Base-by-base conservation (phyloP, 2,113 vertebrate species). In the human (Homo sapiens) region DNA sequence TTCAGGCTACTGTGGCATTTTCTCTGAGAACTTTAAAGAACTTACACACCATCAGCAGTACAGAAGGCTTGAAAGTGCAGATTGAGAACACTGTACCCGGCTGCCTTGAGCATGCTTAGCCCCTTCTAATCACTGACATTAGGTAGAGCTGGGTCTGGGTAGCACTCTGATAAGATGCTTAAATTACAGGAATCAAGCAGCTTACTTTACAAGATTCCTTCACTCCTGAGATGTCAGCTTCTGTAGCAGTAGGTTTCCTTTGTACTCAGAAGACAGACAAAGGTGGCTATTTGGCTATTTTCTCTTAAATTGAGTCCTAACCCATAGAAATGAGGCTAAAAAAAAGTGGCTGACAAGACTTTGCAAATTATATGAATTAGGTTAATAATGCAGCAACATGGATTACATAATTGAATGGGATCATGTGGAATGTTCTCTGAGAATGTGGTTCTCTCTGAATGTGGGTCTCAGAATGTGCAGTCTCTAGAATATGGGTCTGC, bases 381-480 rank as follows among this genome's bases (percentile, higher is more conserved):
- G 2, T 70, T 76, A 50, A 22, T 35, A 55, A 20, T 40, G 8
- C 12, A 10, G 8, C 4, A 73, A 68, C 32, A 40, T 55, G 27
- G 18, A 43, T 92, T 38, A 81, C 32, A 18, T 89, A 78, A 84
- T n/a, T 35, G 16, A 66, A 50, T 2, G 32, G 8, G 55, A 85
- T 30, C 7, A 3, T 45, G 5, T 76, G 3, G 0, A 17, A 3
- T 50, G 1, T 18, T 14, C 35, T 70, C 0, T 72, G 30, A 79
- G 7, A 79, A 90, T 12, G 8, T 57, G 27, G 27, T 12, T 64
- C 2, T 81, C 61, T 75, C 52, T 76, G 8, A 79, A 90, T 9
- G 10, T 57, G 27, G 61, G 27, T 64, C 2, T 81, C 61, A 14
- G 27, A 14, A 64, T 14, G 27, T 64, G 27, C 27, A 64, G 27